Conservation (phyloP, 2,797 vertebrate genomes). For the Dendrocincla tyrannina region DNA sequence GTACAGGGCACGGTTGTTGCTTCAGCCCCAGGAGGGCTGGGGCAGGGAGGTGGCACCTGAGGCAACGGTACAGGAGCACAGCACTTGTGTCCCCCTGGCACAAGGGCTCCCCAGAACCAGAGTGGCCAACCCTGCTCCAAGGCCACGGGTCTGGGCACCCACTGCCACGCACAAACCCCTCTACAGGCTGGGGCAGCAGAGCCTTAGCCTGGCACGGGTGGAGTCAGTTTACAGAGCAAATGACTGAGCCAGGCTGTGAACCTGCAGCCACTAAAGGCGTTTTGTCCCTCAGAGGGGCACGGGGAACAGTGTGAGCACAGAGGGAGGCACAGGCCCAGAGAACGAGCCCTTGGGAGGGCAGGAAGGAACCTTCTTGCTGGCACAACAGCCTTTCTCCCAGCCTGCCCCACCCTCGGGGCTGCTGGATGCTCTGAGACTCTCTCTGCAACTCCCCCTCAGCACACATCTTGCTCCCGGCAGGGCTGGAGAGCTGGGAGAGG, state of each 20-base stretch:
- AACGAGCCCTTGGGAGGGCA: neutral
- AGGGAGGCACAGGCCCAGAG: neutral
- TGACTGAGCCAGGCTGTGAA: neutral
- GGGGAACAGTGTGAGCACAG: neutral
- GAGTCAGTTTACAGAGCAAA: neutral
- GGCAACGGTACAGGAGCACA: neutral
- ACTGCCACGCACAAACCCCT: neutral
- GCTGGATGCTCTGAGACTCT: accelerated
- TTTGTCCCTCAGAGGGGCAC: neutral
- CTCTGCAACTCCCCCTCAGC: neutral
- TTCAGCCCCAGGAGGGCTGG: neutral
- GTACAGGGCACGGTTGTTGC: neutral
- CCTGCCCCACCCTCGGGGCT: accelerated
- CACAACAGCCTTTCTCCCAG: neutral
- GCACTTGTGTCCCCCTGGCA: accelerated
- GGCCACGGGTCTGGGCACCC: accelerated
- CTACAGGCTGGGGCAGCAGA: neutral
- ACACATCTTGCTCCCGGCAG: neutral
- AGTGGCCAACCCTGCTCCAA: accelerated
- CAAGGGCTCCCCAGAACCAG: accelerated
- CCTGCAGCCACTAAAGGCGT: neutral
- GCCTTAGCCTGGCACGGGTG: neutral
- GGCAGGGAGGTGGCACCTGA: neutral
- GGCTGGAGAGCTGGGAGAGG: neutral
- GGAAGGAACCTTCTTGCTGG: neutral